Conservation (phyloP, 2,113 vertebrate species). For the Hyperoodon ampullatus region DNA sequence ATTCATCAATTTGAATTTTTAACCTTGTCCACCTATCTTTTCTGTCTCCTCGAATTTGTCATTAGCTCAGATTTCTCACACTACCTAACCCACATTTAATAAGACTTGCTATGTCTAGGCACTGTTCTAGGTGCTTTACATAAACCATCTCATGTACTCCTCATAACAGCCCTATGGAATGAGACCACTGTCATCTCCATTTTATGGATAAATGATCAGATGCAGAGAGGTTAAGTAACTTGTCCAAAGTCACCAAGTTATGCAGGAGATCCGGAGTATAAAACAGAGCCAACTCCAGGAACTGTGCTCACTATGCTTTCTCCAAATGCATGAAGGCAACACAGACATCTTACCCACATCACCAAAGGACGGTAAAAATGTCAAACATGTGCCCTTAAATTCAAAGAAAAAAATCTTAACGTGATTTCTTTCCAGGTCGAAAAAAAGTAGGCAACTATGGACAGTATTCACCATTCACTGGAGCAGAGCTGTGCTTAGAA, state of each 20-base stretch:
- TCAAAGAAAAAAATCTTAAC: background rate
- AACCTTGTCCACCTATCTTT: background rate
- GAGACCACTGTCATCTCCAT: background rate
- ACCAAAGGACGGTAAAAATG: background rate
- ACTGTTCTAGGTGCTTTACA: background rate
- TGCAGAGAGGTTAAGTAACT: background rate
- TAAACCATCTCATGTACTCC: background rate
- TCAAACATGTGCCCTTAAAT: background rate
- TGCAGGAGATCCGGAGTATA: background rate
- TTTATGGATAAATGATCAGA: background rate
- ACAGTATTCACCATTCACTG: background rate
- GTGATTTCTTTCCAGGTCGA: background rate
- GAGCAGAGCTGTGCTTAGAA: background rate
- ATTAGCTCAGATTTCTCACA: background rate
- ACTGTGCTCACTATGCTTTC: background rate
- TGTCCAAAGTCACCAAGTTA: background rate
- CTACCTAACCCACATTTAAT: background rate
- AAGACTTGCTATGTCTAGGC: background rate
- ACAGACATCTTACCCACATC: background rate
- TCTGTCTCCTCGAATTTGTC: background rate
- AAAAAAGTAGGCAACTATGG: background rate
- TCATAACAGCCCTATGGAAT: background rate
- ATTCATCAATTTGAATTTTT: conserved; percentile 19
- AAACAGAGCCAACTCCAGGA: background rate
- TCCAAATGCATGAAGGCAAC: background rate